Conservation (phyloP, 2,797 vertebrate species). For the Gobionotothen gibberifrons region DNA sequence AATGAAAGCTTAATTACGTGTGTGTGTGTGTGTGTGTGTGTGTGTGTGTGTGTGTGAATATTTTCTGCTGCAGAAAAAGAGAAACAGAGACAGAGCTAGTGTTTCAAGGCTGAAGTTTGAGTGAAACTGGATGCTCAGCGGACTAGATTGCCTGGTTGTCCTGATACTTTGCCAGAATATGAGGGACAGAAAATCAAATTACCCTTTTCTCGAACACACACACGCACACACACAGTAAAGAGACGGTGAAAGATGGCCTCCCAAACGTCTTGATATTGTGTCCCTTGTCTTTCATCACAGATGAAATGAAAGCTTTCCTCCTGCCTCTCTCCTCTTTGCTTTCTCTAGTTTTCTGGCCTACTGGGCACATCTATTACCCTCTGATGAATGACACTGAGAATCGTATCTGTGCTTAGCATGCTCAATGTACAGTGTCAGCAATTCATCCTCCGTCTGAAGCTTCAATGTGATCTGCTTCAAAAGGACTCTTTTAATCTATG, state of each 20-base stretch:
- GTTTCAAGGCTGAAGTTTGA: constrained; percentile 76
- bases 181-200: constrained; percentile 75
- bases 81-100: constrained; percentile 35
- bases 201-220: constrained; percentile 53
- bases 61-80: constrained; percentile 48
- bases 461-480: constrained; percentile 52
- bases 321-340: constrained; percentile 39
- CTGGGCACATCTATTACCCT: constrained; percentile 75
- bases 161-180: constrained; percentile 54
- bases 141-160: constrained; percentile 64
- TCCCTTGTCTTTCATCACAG: constrained; percentile 74
- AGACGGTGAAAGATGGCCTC: constrained; percentile 71
- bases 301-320: constrained; percentile 71
- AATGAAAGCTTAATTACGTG: constrained; percentile 81
- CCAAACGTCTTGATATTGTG: constrained; percentile 76
- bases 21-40: constrained; percentile 27
- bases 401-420: constrained; percentile 58
- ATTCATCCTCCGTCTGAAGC: constrained; percentile 58
- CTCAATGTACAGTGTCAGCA: constrained; percentile 59
- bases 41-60: constrained; percentile 30
- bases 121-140: constrained; percentile 76
- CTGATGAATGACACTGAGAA: constrained; percentile 75
- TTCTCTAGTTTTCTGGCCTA: constrained; percentile 72
- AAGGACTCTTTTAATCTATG: constrained; percentile 53
- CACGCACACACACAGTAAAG: constrained; percentile 54